Evolutionary conservation across 1,140 invertebrate species (phyloP).

Genomic region (Drosophila hydei): DNA sequence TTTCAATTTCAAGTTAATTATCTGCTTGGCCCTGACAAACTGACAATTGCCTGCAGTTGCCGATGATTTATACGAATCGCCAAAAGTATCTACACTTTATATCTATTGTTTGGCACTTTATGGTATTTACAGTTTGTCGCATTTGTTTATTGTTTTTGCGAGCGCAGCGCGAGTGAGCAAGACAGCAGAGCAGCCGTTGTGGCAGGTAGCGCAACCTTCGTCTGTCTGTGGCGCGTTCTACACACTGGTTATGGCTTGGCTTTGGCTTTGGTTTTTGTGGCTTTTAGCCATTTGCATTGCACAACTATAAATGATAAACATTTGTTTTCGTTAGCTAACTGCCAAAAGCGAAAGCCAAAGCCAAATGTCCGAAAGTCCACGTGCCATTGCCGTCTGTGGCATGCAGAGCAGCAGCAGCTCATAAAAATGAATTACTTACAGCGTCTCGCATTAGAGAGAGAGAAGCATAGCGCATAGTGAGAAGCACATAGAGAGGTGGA

Average conservation of each 20-base stretch:
- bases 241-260: not conserved
- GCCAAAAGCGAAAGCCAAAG: constrained; percentile 30
- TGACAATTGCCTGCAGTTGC: constrained; percentile 65
- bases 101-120: constrained; percentile 35
- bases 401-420: constrained; percentile 39
- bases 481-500: not conserved
- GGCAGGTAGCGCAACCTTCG: constrained; percentile 1
- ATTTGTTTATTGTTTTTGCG: constrained; percentile 15
- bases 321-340: constrained; percentile 70
- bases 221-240: constrained; percentile 6
- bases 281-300: constrained; percentile 43
- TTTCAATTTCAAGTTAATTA: constrained; percentile 70
- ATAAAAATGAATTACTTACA: constrained; percentile 76
- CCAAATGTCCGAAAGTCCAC: constrained; percentile 34
- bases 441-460: constrained; percentile 8
- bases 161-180: not conserved
- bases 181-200: too few relatives aligned
- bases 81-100: constrained; percentile 1
- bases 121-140: constrained; percentile 1
- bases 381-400: constrained; percentile 50
- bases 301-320: constrained; percentile 68
- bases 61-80: constrained; percentile 35
- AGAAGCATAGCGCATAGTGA: not conserved
- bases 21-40: constrained; percentile 58
- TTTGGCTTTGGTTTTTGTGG: constrained; percentile 15